These are phyloP conservation scores for Drosophila simulans DNA, from an alignment of 1,140 invertebrate genomes.

Conservation along the genomic window DNA sequence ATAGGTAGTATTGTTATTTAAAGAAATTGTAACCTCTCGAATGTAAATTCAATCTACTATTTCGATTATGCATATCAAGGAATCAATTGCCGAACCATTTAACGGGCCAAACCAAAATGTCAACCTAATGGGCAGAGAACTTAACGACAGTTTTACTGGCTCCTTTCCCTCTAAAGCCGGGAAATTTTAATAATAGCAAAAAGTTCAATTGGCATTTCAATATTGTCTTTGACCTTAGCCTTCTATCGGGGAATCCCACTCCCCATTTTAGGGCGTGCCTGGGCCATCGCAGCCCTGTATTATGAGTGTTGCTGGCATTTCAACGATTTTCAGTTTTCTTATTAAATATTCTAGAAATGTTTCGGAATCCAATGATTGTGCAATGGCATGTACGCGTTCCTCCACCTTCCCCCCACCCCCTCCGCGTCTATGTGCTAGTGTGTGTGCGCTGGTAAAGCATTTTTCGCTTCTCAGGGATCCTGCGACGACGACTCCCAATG, in stretches of 20 bases:
- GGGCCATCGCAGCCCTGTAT: slow-evolving; percentile 34
- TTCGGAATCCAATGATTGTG: slow-evolving; percentile 83
- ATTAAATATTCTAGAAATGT: slow-evolving; percentile 84
- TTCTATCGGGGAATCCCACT: slow-evolving; percentile 58
- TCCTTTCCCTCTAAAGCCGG: slow-evolving; percentile 19
- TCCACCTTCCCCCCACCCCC: not conserved
- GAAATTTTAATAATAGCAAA: slow-evolving; percentile 77
- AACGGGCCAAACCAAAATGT: slow-evolving; percentile 1
- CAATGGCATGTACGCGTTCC: slow-evolving; percentile 79
- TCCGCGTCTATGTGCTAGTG: not conserved
- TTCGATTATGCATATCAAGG: not conserved
- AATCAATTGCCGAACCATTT: slow-evolving; percentile 20
- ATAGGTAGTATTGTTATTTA: not conserved
- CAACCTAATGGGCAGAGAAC: slow-evolving; percentile 2
- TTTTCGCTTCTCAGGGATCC: slow-evolving; percentile 64
- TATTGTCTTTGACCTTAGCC: slow-evolving; percentile 82
- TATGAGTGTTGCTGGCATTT: slow-evolving; percentile 83
- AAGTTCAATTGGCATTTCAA: slow-evolving; percentile 83
- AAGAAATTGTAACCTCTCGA: not conserved
- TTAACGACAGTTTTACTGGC: slow-evolving; percentile 28
- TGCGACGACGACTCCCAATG: slow-evolving; percentile 58
- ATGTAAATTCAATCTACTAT: not conserved
- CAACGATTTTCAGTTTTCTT: slow-evolving; percentile 83
- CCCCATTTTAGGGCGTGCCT: slow-evolving; percentile 6
- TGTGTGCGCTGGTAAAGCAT: slow-evolving; percentile 57